A percentile compares a stretch with the other conserved stretches of the same genome.
These are phyloP conservation scores for Notamacropus eugenii DNA, from an alignment of 2,797 vertebrate genomes.

Conservation along the genomic window DNA sequence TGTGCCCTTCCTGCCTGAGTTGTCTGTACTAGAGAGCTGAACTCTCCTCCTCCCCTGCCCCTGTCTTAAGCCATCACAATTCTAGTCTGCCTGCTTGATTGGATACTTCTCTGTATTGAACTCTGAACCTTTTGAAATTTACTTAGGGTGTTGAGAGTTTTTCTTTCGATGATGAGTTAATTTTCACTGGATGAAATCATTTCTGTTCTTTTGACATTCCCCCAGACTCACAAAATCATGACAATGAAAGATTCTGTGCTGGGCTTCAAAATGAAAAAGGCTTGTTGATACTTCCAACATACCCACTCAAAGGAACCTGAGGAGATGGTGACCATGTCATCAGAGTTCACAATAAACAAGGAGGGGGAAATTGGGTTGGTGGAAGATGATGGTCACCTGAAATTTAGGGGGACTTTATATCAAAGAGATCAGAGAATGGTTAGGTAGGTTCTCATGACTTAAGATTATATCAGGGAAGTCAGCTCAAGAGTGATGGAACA, in stretches of 20 bases:
- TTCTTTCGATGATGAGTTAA: constrained; percentile 29
- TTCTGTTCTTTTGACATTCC: constrained; percentile 20
- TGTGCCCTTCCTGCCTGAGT: not conserved
- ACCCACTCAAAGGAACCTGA: not conserved
- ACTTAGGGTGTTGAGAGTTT: constrained; percentile 19
- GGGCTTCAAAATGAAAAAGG: constrained; percentile 19
- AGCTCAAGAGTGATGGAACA: not conserved
- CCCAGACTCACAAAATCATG: not conserved
- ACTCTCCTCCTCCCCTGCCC: not conserved
- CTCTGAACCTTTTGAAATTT: constrained; percentile 16
- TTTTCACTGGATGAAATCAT: constrained; percentile 3
- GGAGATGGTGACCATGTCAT: not conserved
- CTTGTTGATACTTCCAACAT: not conserved
- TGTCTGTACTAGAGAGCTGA: not conserved
- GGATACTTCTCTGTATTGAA: not conserved
- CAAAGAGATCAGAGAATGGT: not conserved
- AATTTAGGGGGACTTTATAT: not conserved
- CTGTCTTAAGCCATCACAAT: not conserved
- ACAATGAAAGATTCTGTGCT: not conserved
- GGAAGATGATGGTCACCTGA: not conserved
- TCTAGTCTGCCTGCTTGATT: not conserved
- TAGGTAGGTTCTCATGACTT: not conserved
- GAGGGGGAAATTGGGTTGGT: not conserved
- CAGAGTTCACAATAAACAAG: constrained; percentile 8
- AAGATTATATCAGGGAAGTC: not conserved